Conservation (phyloP, 2,888 invertebrate species). For the Pinctada fucata region DNA sequence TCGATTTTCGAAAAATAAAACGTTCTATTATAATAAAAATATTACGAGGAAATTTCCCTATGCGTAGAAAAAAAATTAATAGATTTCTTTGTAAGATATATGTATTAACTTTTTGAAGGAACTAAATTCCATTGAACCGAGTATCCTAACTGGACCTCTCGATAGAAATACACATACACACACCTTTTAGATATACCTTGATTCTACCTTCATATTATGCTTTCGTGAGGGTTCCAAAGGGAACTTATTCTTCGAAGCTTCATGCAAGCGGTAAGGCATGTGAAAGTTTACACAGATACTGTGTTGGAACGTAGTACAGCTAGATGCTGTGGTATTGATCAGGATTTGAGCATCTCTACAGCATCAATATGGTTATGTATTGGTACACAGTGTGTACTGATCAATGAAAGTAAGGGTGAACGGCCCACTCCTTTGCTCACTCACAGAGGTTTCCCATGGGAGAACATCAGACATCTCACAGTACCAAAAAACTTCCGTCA, state of each 20-base stretch:
- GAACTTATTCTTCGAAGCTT: background rate
- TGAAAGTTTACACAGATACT: background rate
- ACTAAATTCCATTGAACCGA: too few species aligned
- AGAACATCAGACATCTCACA: background rate
- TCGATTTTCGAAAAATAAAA: too few species aligned
- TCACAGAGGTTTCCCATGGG: background rate
- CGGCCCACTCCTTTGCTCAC: background rate
- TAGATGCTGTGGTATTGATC: constrained; percentile 5
- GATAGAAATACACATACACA: background rate
- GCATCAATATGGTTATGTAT: background rate
- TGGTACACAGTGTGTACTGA: constrained; percentile 3
- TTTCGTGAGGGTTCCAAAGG: background rate
- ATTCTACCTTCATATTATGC: background rate
- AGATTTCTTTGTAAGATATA: too few species aligned
- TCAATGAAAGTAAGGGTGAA: constrained; percentile 10
- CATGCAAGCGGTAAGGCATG: background rate
- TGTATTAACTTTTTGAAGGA: too few species aligned
- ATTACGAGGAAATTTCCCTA: too few species aligned
- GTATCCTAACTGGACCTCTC: background rate
- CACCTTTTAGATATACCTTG: background rate
- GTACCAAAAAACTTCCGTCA: too few species aligned
- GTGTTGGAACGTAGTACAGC: background rate
- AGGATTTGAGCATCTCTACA: constrained; percentile 4
- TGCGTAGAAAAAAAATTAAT: too few species aligned
- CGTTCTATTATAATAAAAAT: too few species aligned